Percentiles rank a stretch among this genome's conserved stretches.
Evolutionary conservation across 2,888 invertebrate genomes (phyloP).

Genomic region (Syrista parreyssii): DNA sequence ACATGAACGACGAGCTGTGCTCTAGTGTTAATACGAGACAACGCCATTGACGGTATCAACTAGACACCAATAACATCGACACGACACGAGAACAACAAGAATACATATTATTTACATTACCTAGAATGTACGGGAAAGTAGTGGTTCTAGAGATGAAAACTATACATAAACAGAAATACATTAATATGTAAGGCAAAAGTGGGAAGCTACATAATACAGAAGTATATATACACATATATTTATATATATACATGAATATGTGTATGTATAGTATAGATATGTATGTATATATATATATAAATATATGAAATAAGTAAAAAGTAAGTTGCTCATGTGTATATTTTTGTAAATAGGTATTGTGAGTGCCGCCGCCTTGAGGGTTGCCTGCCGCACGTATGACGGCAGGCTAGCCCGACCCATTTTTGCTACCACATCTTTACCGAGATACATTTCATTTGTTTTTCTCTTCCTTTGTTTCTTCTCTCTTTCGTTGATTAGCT

Average conservation of each 20-base stretch:
- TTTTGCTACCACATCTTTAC: constrained; percentile 61
- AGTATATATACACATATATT: constrained; percentile 21
- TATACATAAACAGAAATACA: constrained; percentile 5
- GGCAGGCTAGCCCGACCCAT: constrained; percentile 50
- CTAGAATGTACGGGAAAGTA: constrained; percentile 56
- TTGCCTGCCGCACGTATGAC: constrained; percentile 26
- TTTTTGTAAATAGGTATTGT: constrained; percentile 65
- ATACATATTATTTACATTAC: constrained; percentile 64
- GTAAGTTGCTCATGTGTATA: constrained; percentile 65
- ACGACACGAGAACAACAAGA: constrained; percentile 24
- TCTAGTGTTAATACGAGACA: constrained; percentile 39
- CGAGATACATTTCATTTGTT: constrained; percentile 35
- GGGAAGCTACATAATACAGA: constrained; percentile 16
- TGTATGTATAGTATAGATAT: too few relatives aligned
- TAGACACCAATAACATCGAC: too few relatives aligned
- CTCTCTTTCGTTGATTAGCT: constrained; percentile 4
- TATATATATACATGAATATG: constrained; percentile 33
- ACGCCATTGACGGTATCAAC: constrained; percentile 5
- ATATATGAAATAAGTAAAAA: constrained; percentile 42
- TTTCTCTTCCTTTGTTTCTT: background rate
- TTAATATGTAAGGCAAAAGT: constrained; percentile 6
- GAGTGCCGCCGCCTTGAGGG: constrained; percentile 62
- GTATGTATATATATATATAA: constrained; percentile 26
- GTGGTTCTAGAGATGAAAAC: constrained; percentile 51
- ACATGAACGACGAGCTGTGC: constrained; percentile 40